Percentiles rank a stretch among this genome's conserved stretches.
These are phyloP conservation scores for Platichthys stellatus DNA, from an alignment of 2,113 vertebrate genomes.

Conservation along the genomic window DNA sequence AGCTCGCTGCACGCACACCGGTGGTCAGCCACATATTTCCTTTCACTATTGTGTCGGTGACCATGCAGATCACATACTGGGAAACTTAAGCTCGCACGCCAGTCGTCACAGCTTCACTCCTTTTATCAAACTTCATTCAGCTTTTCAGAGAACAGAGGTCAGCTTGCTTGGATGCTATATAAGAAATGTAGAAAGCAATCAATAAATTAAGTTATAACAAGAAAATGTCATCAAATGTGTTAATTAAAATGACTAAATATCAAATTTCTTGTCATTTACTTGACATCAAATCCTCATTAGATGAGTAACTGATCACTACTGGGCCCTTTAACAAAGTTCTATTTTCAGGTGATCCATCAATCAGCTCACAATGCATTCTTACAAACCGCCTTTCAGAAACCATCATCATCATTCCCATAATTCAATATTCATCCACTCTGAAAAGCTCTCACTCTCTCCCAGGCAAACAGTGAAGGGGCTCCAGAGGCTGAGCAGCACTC, in stretches of 20 bases:
- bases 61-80: slow-evolving; percentile 24
- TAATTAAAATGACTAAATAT: neutral
- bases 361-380: neutral
- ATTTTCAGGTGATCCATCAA: neutral
- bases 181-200: neutral
- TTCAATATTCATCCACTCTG: slow-evolving; percentile 45
- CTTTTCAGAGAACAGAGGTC: slow-evolving; percentile 3
- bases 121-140: slow-evolving; percentile 22
- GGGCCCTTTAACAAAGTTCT: neutral
- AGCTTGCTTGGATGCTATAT: neutral
- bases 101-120: slow-evolving; percentile 21
- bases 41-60: slow-evolving; percentile 31
- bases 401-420: slow-evolving; percentile 32
- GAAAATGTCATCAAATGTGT: neutral
- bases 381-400: slow-evolving; percentile 32
- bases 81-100: slow-evolving; percentile 24
- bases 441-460: slow-evolving; percentile 39
- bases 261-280: neutral
- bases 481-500: slow-evolving; percentile 23
- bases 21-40: slow-evolving; percentile 43
- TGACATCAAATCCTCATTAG: neutral
- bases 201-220: slow-evolving; percentile 3
- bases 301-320: neutral
- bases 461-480: slow-evolving; percentile 33
- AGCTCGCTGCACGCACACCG: slow-evolving; percentile 35